Percentiles rank a stretch among this genome's conserved stretches.
phyloP scores from a whole-genome alignment of 2,113 vertebrate species.

The Misgurnus anguillicaudatus region DNA sequence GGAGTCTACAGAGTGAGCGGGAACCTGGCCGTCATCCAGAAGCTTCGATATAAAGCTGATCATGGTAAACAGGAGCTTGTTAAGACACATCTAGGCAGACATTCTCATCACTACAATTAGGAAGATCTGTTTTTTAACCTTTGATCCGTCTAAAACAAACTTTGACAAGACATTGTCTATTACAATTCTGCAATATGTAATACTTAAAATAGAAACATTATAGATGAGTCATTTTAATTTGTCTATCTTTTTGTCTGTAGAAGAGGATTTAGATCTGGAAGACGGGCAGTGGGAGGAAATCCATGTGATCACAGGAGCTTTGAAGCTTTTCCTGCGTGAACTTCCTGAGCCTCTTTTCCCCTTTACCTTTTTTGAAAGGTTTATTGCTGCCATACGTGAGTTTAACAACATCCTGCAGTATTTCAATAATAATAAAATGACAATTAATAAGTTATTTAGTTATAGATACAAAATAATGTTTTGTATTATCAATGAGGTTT shows the following conservation, averaged over 20 bases:
- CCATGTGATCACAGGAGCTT: constrained; percentile 87
- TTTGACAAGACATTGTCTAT: no score
- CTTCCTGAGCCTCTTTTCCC: constrained; percentile 88
- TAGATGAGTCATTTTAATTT: no score
- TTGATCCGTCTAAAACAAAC: background rate
- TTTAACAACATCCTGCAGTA: background rate
- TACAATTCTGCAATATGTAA: no score
- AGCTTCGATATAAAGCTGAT: constrained; percentile 87
- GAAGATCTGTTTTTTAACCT: background rate
- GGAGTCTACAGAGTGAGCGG: constrained; percentile 93
- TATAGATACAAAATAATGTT: no score
- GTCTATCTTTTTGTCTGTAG: constrained; percentile 49
- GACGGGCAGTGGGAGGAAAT: constrained; percentile 92
- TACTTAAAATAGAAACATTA: no score
- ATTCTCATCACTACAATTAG: background rate
- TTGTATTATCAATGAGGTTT: no score
- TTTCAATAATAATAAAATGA: no score
- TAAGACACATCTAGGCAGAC: background rate
- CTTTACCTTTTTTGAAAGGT: constrained; percentile 83
- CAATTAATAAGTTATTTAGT: no score
- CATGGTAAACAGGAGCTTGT: constrained; percentile 75
- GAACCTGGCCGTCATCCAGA: constrained; percentile 93
- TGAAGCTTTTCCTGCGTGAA: constrained; percentile 92
- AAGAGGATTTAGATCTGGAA: constrained; percentile 88
- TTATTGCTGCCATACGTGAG: constrained; percentile 91